These are phyloP conservation scores for Mamestra configurata DNA, from an alignment of 1,140 invertebrate genomes.

Conservation along the genomic window DNA sequence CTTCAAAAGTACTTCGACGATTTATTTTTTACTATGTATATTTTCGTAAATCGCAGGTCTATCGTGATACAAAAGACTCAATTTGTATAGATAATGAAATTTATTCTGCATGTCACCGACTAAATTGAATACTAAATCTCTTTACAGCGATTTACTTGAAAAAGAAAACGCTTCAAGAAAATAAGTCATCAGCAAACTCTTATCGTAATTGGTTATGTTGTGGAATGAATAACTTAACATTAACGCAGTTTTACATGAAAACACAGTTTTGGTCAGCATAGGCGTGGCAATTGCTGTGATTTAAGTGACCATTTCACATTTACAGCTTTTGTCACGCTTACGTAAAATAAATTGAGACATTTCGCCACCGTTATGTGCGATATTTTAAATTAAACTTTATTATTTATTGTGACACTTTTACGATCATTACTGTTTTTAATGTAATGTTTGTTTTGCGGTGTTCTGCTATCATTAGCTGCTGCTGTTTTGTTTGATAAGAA, in stretches of 20 bases:
- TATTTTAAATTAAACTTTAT: constrained; percentile 60
- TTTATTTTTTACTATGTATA: background rate
- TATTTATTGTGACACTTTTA: constrained; percentile 55
- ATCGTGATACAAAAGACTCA: constrained; percentile 21
- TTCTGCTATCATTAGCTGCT: constrained; percentile 26
- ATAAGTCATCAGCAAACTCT: constrained; percentile 32
- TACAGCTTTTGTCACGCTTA: constrained; percentile 74
- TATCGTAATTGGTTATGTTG: constrained; percentile 60
- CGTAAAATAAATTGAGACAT: constrained; percentile 74
- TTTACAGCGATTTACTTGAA: constrained; percentile 8
- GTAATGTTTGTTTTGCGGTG: constrained; percentile 39
- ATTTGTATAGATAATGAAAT: constrained; percentile 26
- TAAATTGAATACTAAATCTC: constrained; percentile 37
- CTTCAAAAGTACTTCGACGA: background rate
- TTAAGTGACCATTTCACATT: constrained; percentile 74
- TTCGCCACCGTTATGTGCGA: constrained; percentile 60
- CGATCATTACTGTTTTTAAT: constrained; percentile 49
- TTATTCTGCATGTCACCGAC: constrained; percentile 30
- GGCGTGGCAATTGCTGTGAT: constrained; percentile 71
- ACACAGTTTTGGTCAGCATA: constrained; percentile 65
- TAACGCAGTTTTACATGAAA: constrained; percentile 69
- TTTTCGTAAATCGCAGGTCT: constrained; percentile 1
- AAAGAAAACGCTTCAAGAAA: constrained; percentile 30
- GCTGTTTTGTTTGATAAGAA: constrained; percentile 14
- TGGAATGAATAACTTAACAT: constrained; percentile 61